Evolutionary conservation across 2,113 vertebrate species (phyloP).

Genomic region (Sylvilagus bachmani): DNA sequence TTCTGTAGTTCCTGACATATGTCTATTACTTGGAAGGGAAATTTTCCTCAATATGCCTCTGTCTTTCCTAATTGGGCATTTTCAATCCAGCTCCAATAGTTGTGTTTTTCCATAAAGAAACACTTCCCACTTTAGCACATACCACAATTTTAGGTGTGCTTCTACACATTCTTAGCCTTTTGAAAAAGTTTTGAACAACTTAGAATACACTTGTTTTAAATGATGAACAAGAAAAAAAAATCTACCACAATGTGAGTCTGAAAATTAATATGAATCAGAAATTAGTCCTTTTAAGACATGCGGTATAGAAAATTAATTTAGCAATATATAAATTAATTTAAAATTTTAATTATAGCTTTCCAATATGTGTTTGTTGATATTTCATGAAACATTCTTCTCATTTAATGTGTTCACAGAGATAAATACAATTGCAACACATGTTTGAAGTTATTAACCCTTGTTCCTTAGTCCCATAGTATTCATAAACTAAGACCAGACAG

Average conservation of each 20-base stretch:
- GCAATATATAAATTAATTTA: neutral
- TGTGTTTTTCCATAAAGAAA: neutral
- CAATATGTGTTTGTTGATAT: neutral
- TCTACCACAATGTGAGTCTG: neutral
- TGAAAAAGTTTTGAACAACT: constrained; percentile 5
- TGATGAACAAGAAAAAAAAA: constrained; percentile 14
- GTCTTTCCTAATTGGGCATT: neutral
- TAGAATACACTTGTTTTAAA: constrained; percentile 31
- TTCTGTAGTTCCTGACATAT: neutral
- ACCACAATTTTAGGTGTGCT: neutral
- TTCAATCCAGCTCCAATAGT: neutral
- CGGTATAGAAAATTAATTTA: constrained; percentile 18
- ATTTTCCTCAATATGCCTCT: neutral
- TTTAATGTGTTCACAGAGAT: neutral
- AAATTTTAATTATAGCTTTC: neutral
- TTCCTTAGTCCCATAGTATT: neutral
- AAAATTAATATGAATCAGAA: constrained; percentile 25
- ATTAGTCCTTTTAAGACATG: neutral
- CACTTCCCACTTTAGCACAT: constrained; percentile 33
- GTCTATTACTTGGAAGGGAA: neutral
- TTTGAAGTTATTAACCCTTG: neutral
- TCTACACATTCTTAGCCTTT: constrained; percentile 28
- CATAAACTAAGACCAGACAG: neutral
- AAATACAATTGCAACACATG: neutral
- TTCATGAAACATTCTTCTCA: neutral